Conservation (phyloP, 2,888 invertebrate species). For the Drosophila seclusa region DNA sequence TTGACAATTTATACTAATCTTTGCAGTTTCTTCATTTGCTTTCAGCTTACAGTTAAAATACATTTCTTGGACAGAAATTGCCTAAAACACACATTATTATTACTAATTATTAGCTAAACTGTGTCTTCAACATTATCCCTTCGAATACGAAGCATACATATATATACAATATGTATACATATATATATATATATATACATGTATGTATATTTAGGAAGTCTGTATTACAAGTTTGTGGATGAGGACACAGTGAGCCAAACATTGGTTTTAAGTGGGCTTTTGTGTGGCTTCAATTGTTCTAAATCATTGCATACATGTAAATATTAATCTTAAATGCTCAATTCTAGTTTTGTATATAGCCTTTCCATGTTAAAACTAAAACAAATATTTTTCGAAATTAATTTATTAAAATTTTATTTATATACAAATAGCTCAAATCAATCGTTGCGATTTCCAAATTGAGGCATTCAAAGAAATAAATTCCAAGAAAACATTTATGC, state of each 20-base stretch:
- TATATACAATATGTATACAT: conserved; percentile 21
- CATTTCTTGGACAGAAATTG: conserved; percentile 68
- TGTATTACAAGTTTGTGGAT: conserved; percentile 35
- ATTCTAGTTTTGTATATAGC: conserved; percentile 48
- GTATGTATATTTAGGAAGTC: conserved; percentile 54
- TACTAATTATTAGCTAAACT: conserved; percentile 51
- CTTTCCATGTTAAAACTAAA: conserved; percentile 42
- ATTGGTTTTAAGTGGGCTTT: conserved; percentile 9
- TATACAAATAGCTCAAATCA: conserved; percentile 34
- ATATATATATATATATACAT: conserved; percentile 20
- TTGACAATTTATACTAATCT: conserved; percentile 77
- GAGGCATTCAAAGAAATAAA: conserved; percentile 43
- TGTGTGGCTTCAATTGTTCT: conserved; percentile 58
- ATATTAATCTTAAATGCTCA: conserved; percentile 25
- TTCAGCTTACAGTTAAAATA: conserved; percentile 58
- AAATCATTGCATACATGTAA: conserved; percentile 33
- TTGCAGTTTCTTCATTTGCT: conserved; percentile 62
- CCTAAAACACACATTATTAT: conserved; percentile 55
- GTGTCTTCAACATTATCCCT: conserved; percentile 42
- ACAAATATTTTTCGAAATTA: conserved; percentile 23
- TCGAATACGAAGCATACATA: conserved; percentile 56
- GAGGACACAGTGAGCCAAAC: conserved; percentile 50
- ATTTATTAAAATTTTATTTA: conserved; percentile 15
- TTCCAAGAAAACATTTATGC: conserved; percentile 54
- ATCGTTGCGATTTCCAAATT: conserved; percentile 55